Conservation (phyloP, 2,113 vertebrate genomes). For the Rynchops niger region DNA sequence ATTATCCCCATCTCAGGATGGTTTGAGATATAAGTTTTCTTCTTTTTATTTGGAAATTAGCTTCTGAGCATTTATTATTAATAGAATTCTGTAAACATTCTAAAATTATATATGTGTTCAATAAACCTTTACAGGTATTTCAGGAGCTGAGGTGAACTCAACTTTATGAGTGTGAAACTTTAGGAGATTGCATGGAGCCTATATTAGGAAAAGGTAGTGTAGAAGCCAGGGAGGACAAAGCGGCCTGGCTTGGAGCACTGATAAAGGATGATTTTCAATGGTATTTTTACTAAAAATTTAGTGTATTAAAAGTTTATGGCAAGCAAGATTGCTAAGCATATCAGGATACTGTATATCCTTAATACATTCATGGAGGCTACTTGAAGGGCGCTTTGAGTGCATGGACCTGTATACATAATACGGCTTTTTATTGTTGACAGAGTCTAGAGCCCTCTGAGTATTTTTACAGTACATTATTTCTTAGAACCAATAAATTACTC, state of each 20-base stretch:
- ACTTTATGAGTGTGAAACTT: neutral
- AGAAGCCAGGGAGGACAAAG: neutral
- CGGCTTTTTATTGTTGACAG: constrained; percentile 21
- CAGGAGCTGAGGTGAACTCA: neutral
- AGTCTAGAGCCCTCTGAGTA: neutral
- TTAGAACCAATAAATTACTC: constrained; percentile 62
- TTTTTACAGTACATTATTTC: constrained; percentile 59
- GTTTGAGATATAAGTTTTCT: neutral
- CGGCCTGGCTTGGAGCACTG: neutral
- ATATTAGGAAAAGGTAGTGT: neutral
- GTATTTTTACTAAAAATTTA: neutral
- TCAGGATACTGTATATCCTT: neutral
- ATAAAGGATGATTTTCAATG: neutral
- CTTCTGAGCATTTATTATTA: constrained; percentile 14
- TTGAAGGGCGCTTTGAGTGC: constrained; percentile 1
- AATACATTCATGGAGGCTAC: neutral
- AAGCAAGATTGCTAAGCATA: neutral
- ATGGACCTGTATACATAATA: neutral
- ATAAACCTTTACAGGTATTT: neutral
- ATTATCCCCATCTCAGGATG: neutral
- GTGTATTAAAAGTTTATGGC: neutral
- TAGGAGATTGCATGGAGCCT: neutral
- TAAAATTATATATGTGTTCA: neutral
- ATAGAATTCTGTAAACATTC: neutral
- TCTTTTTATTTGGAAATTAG: neutral